phyloP scores from a whole-genome alignment of 2,888 invertebrate species.

The Cordylochernes scorpioides region DNA sequence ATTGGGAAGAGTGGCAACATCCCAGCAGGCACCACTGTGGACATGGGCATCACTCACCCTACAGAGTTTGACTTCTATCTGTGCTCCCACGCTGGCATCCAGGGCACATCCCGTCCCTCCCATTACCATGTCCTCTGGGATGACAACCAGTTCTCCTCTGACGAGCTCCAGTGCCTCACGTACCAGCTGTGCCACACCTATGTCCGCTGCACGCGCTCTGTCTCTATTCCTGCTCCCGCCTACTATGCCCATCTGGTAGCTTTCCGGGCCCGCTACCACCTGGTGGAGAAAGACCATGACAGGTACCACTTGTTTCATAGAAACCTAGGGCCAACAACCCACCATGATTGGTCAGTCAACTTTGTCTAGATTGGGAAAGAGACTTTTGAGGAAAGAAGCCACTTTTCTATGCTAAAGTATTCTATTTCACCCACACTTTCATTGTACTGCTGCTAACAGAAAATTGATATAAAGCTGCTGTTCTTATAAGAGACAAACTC shows the following conservation, averaged over 20 bases:
- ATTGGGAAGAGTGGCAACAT: slow-evolving; percentile 97
- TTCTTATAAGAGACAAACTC: too few species aligned
- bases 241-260: slow-evolving; percentile 98
- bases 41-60: slow-evolving; percentile 97
- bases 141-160: slow-evolving; percentile 93
- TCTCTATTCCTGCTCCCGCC: slow-evolving; percentile 94
- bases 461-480: too few species aligned
- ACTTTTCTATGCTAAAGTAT: too few species aligned
- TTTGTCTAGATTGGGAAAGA: too few species aligned
- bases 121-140: slow-evolving; percentile 99
- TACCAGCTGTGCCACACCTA: slow-evolving; percentile 99
- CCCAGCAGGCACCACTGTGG: slow-evolving; percentile 96
- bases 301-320: slow-evolving; percentile 27
- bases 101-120: slow-evolving; percentile 94
- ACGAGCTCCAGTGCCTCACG: slow-evolving; percentile 93
- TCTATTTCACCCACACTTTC: too few species aligned
- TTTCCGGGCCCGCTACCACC: slow-evolving; percentile 90
- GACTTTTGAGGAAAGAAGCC: too few species aligned
- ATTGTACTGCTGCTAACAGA: too few species aligned
- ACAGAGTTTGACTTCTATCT: slow-evolving; percentile 99
- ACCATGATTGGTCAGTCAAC: too few species aligned
- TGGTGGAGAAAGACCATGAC: slow-evolving; percentile 96
- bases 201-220: slow-evolving; percentile 92
- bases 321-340: too few species aligned
- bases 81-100: slow-evolving; percentile 88